These are phyloP conservation scores for Sinelater perroti DNA, from an alignment of 2,888 invertebrate species.

Conservation along the genomic window DNA sequence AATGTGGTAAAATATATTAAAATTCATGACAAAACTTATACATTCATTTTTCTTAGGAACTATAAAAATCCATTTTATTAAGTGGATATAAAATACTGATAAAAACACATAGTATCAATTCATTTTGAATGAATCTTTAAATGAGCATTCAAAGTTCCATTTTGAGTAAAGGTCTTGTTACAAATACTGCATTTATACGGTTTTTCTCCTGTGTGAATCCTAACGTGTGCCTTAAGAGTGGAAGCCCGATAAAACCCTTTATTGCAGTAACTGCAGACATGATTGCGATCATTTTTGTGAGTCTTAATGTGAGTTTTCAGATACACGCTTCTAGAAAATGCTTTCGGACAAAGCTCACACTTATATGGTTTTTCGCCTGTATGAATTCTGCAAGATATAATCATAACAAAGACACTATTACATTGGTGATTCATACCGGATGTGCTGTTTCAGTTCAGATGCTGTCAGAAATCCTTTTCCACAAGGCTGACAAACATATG, in stretches of 20 bases:
- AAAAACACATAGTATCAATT: no score
- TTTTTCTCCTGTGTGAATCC: slow-evolving; percentile 59
- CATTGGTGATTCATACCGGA: slow-evolving; percentile 17
- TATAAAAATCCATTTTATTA: no score
- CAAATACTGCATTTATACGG: slow-evolving; percentile 45
- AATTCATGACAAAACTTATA: no score
- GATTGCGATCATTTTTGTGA: slow-evolving; percentile 48
- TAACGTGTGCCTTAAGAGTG: slow-evolving; percentile 61
- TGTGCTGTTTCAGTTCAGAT: slow-evolving; percentile 60
- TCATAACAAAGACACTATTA: neutral
- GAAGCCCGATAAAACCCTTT: slow-evolving; percentile 63
- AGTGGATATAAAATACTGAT: no score
- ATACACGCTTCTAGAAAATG: slow-evolving; percentile 56
- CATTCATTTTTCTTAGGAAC: no score
- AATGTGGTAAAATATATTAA: no score
- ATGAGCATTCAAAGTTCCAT: slow-evolving; percentile 39
- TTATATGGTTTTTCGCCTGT: slow-evolving; percentile 61
- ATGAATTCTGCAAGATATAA: slow-evolving; percentile 53
- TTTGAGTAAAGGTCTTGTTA: slow-evolving; percentile 38
- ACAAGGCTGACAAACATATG: slow-evolving; percentile 54
- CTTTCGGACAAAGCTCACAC: slow-evolving; percentile 56
- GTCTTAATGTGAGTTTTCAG: slow-evolving; percentile 56
- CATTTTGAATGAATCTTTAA: slow-evolving; percentile 37
- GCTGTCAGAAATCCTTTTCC: slow-evolving; percentile 57
- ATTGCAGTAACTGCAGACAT: slow-evolving; percentile 55